Percentiles rank a stretch among this genome's conserved stretches.
Conservation (phyloP, 2,888 invertebrate genomes). For the Xanthorhoe designata region DNA sequence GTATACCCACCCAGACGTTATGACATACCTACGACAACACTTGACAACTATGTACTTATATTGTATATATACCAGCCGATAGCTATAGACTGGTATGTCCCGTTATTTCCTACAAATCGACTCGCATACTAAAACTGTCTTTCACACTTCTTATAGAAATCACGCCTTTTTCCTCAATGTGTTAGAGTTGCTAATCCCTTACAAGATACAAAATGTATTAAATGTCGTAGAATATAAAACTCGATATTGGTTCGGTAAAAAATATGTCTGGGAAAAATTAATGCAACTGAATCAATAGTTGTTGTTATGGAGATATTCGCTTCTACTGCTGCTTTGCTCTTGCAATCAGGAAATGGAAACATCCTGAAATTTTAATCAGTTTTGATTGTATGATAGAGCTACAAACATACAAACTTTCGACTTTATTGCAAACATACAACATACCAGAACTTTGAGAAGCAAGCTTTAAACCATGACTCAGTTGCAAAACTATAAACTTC, state of each 20-base stretch:
- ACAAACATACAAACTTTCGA: too few relatives aligned
- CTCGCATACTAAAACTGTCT: constrained; percentile 66
- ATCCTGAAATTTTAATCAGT: too few relatives aligned
- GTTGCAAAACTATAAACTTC: constrained; percentile 1
- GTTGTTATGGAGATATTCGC: neutral
- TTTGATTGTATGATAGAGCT: too few relatives aligned
- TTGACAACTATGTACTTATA: constrained; percentile 53
- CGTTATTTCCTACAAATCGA: constrained; percentile 78
- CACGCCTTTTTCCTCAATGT: constrained; percentile 11
- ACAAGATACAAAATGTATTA: constrained; percentile 5
- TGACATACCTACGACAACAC: constrained; percentile 42
- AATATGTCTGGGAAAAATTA: neutral
- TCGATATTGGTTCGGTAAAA: constrained; percentile 15
- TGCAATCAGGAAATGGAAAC: too few relatives aligned
- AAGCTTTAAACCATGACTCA: neutral
- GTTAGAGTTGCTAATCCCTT: constrained; percentile 25
- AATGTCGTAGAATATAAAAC: constrained; percentile 14
- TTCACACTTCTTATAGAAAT: constrained; percentile 28
- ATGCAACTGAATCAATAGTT: neutral
- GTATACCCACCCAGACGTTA: constrained; percentile 27
- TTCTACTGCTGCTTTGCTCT: neutral
- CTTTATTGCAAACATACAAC: too few relatives aligned
- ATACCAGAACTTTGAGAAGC: too few relatives aligned
- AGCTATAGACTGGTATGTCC: constrained; percentile 65
- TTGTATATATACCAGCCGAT: too few relatives aligned